Percentiles rank a stretch among this genome's conserved stretches.
These are phyloP conservation scores for Chaetodon auriga DNA, from an alignment of 2,113 vertebrate genomes.

Conservation along the genomic window DNA sequence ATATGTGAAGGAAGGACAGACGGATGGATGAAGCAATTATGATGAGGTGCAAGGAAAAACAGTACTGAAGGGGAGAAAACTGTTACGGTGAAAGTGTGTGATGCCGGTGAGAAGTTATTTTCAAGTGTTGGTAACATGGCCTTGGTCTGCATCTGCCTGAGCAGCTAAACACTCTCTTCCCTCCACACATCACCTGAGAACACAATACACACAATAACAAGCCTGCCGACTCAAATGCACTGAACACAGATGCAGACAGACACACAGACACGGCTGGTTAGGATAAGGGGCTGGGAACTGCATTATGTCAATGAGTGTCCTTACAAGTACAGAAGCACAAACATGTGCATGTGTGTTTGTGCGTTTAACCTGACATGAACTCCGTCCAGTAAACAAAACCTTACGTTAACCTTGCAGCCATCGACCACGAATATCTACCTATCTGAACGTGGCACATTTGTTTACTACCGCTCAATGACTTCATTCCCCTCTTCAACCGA, in stretches of 20 bases:
- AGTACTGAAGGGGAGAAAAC: neutral
- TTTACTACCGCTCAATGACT: constrained; percentile 66
- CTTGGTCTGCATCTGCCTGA: constrained; percentile 10
- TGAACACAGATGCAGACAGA: constrained; percentile 8
- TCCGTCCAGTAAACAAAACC: constrained; percentile 62
- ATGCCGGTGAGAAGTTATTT: constrained; percentile 20
- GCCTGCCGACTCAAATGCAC: constrained; percentile 18
- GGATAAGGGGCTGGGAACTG: no score
- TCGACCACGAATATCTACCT: constrained; percentile 61
- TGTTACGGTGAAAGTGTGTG: neutral
- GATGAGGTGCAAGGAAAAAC: neutral
- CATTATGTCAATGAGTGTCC: no score
- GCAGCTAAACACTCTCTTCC: constrained; percentile 3
- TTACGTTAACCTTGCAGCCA: constrained; percentile 66
- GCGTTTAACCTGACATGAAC: constrained; percentile 54
- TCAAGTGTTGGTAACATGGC: constrained; percentile 14
- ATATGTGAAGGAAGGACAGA: neutral
- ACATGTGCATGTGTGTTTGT: neutral
- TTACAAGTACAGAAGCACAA: no score
- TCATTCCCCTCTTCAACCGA: constrained; percentile 44
- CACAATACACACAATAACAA: constrained; percentile 8
- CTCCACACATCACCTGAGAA: neutral
- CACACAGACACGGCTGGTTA: neutral
- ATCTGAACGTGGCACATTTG: constrained; percentile 47
- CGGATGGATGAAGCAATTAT: neutral